Conservation (phyloP, 2,888 invertebrate species). For the Lasioglossum zephyrum region DNA sequence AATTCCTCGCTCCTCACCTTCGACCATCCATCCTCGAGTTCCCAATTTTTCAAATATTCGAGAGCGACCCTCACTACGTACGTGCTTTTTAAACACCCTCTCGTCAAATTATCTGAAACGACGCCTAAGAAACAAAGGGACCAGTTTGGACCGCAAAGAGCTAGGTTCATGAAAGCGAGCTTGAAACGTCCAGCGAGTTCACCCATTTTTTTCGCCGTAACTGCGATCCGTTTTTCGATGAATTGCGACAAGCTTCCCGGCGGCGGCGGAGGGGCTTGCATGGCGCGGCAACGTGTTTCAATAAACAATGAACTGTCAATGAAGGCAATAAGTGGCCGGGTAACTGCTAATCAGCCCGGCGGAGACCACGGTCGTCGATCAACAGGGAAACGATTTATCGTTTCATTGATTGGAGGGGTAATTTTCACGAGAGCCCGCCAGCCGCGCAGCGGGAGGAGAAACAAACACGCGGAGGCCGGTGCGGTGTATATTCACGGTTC, state of each 20-base stretch:
- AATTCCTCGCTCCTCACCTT: background rate
- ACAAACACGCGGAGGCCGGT: constrained; percentile 15
- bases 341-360: constrained; percentile 38
- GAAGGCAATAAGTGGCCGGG: constrained; percentile 21
- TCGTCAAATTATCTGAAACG: too few species aligned
- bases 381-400: constrained; percentile 52
- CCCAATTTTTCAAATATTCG: background rate
- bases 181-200: background rate
- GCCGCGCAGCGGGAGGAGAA: constrained; percentile 7
- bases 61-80: background rate
- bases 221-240: background rate
- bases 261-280: background rate
- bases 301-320: constrained; percentile 25
- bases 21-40: background rate
- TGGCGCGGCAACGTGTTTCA: background rate
- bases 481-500: constrained; percentile 44
- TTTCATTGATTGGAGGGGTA: constrained; percentile 42
- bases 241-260: background rate
- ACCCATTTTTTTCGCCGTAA: background rate
- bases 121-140: too few species aligned
- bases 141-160: too few species aligned
- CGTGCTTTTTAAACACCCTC: too few species aligned
- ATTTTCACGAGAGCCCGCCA: constrained; percentile 36
- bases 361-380: constrained; percentile 50
- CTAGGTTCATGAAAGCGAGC: too few species aligned